These are phyloP conservation scores for Protomyctophum bolini DNA, from an alignment of 2,113 vertebrate genomes.

Conservation along the genomic window DNA sequence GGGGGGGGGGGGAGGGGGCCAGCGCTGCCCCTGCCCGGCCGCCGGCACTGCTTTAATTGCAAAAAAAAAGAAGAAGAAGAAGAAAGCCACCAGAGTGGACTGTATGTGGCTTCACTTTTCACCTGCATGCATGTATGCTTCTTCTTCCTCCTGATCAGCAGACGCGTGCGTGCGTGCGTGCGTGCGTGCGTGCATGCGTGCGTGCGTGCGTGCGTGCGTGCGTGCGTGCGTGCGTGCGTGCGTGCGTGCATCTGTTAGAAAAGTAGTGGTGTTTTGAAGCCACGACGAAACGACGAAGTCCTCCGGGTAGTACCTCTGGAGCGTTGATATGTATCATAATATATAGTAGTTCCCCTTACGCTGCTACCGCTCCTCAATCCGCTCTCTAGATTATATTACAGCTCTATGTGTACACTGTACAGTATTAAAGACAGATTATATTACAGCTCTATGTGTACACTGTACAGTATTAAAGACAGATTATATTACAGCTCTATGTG, in stretches of 20 bases:
- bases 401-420: too few relatives aligned
- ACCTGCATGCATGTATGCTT: background rate
- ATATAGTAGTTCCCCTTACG: too few relatives aligned
- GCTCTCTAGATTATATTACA: too few relatives aligned
- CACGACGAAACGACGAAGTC: too few relatives aligned
- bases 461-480: too few relatives aligned
- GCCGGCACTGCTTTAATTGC: slow-evolving; percentile 76
- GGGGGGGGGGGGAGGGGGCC: slow-evolving; percentile 54
- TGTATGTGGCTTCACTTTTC: slow-evolving; percentile 5
- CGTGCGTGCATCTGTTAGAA: background rate
- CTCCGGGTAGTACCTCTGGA: background rate
- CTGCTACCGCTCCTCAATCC: too few relatives aligned
- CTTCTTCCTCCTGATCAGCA: slow-evolving; percentile 67
- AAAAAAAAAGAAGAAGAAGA: slow-evolving; percentile 5
- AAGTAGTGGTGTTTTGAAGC: background rate
- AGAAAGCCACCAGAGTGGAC: slow-evolving; percentile 69
- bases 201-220: background rate
- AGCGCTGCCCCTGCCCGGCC: slow-evolving; percentile 66
- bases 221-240: background rate
- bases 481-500: too few relatives aligned
- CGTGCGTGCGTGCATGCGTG: background rate
- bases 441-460: too few relatives aligned
- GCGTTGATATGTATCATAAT: slow-evolving; percentile 20
- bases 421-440: too few relatives aligned
- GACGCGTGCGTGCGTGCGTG: slow-evolving; percentile 6